These are phyloP conservation scores for Hiodon tergisus DNA, from an alignment of 2,113 vertebrate genomes.

Conservation along the genomic window DNA sequence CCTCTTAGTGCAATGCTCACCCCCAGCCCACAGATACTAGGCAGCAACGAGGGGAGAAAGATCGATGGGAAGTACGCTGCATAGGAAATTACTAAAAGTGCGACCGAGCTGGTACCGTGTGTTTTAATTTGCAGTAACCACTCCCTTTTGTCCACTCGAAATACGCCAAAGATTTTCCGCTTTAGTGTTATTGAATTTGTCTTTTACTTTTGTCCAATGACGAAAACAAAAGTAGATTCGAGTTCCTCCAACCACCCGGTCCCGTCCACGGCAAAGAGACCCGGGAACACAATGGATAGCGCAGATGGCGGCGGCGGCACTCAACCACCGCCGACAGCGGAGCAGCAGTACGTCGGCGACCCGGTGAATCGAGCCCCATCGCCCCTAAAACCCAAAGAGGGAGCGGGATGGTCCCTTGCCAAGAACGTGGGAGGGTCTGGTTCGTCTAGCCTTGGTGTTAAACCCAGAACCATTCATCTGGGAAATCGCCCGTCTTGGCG, in stretches of 20 bases:
- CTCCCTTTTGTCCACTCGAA: not conserved
- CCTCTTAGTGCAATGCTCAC: not conserved
- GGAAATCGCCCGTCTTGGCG: constrained; percentile 2
- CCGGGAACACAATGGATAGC: constrained; percentile 40
- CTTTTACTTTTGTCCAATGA: constrained; percentile 21
- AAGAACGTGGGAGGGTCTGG: constrained; percentile 1
- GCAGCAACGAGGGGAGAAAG: not conserved
- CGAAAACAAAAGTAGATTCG: constrained; percentile 32
- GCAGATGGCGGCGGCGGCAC: constrained; percentile 38
- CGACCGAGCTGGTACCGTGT: too few relatives aligned
- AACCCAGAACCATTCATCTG: not conserved
- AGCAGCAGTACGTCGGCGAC: constrained; percentile 29
- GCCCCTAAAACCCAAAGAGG: not conserved
- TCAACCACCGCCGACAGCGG: constrained; percentile 33
- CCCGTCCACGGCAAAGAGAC: constrained; percentile 19
- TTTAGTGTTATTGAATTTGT: not conserved
- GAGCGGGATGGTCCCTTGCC: not conserved
- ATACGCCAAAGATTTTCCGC: not conserved
- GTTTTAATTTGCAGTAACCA: too few relatives aligned
- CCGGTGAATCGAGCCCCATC: constrained; percentile 36
- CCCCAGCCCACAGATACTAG: not conserved
- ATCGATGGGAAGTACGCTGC: not conserved
- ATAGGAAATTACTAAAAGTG: not conserved
- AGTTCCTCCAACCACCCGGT: constrained; percentile 18
- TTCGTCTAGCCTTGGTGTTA: not conserved